Base-by-base conservation (phyloP, 2,797 vertebrate genomes). In the Falco rusticolus region DNA sequence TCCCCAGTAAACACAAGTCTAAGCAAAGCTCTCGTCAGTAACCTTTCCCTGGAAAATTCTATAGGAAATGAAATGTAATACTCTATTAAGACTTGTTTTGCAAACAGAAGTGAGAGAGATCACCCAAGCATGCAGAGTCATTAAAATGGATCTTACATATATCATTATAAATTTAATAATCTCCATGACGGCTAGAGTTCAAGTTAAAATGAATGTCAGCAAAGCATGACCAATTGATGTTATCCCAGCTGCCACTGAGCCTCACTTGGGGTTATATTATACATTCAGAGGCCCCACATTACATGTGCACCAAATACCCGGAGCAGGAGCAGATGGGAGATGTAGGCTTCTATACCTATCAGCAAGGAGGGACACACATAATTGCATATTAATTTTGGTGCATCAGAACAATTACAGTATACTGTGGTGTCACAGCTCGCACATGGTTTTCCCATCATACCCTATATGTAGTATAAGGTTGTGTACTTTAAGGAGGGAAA, bases 141-240 rank as follows among this genome's bases (percentile, higher is more conserved):
- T 98, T 98, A 98, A 98, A 98, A 97, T 97, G 95, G 97, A 97
- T 98, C 98, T 97, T 98, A 98, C 98, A 98, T 98, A 98, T 98
- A 98, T 98, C 97, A 98, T 98, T 98, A 98, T 98, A 98, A 98
- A 98, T 98, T 98, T 98, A 98, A 98, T 98, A 98, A 98, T 98
- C 97, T 97, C 98, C 97, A 98, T 98, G 98, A 98, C 96, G 89
- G 98, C 96, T 97, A 96, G 97, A 98, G 98, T 98, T 98, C 97
- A 98, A 98, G 97, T 98, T 98, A 98, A 98, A 98, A 98, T 97
- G 98, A 98, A 97, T 97, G 98, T 97, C 98, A 98, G 98, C 97
- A 98, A 98, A 98, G 98, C 98, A 98, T 98, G 98, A 98, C 98
- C 98, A 98, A 98, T 98, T 98, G 98, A 98, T 98, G 98, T 97